Evolutionary conservation across 1,140 invertebrate genomes (phyloP).

Genomic region (Apocrypta bakeri): DNA sequence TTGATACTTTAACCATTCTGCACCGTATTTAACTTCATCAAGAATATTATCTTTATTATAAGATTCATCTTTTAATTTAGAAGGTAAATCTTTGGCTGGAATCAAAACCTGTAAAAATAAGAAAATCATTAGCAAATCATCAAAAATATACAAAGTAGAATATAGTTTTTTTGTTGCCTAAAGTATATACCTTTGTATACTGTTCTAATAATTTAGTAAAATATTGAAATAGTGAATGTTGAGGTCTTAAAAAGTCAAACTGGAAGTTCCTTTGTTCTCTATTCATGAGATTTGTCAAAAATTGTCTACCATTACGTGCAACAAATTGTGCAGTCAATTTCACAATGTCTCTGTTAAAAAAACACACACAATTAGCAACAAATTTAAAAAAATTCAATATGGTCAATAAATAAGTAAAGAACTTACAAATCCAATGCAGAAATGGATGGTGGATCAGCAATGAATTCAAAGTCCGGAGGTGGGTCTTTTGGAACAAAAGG

Average conservation of each 20-base stretch:
- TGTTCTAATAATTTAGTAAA: conserved; percentile 99
- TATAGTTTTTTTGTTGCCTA: background rate
- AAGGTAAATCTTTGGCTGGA: conserved; percentile 92
- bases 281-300: conserved; percentile 98
- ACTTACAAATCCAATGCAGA: conserved; percentile 96
- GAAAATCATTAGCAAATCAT: background rate
- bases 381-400: no score
- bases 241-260: conserved; percentile 98
- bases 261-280: conserved; percentile 98
- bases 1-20: conserved; percentile 97
- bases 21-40: conserved; percentile 94
- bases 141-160: background rate
- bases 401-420: no score
- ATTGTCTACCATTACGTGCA: conserved; percentile 97
- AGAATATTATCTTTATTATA: conserved; percentile 85
- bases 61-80: conserved; percentile 87
- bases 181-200: conserved; percentile 88
- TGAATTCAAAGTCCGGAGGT: conserved; percentile 97
- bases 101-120: conserved; percentile 83
- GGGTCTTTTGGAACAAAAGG: conserved; percentile 96
- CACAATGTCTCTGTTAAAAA: conserved; percentile 89
- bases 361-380: no score
- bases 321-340: conserved; percentile 99
- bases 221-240: conserved; percentile 98
- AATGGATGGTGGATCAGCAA: conserved; percentile 98